Evolutionary conservation across 2,113 vertebrate genomes (phyloP).

Genomic region (Chaetura pelagica): DNA sequence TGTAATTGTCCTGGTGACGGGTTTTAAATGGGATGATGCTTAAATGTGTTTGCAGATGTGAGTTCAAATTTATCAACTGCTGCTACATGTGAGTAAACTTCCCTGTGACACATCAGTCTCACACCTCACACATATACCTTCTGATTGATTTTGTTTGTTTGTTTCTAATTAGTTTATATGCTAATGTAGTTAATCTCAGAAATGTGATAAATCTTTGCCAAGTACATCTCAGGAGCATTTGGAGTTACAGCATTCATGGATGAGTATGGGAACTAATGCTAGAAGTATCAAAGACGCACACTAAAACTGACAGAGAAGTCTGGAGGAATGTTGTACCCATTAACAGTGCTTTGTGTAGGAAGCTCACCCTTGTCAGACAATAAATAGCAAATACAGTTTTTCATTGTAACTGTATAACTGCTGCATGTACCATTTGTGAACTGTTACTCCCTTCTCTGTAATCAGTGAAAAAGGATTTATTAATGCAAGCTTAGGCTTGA

Average conservation of each 20-base stretch:
- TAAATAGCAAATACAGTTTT: background rate
- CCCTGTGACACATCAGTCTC: background rate
- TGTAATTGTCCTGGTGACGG: background rate
- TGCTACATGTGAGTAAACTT: background rate
- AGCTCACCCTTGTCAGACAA: background rate
- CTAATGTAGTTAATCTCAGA: background rate
- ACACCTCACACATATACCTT: background rate
- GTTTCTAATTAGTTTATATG: background rate
- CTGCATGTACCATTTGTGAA: background rate
- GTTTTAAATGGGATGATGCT: background rate
- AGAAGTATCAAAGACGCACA: background rate
- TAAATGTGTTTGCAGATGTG: background rate
- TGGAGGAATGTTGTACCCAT: background rate
- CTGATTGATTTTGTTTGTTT: background rate
- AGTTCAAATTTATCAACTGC: background rate
- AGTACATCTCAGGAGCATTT: background rate
- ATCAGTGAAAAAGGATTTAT: background rate
- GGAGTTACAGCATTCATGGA: background rate
- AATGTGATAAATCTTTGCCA: background rate
- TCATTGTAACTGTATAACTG: background rate
- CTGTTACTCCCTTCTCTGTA: background rate
- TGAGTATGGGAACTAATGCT: background rate
- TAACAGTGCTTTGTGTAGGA: background rate
- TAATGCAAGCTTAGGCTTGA: background rate
- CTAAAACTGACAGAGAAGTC: background rate